Percentiles rank a stretch among this genome's conserved stretches.
These are phyloP conservation scores for Branchinecta lynchi DNA, from an alignment of 1,140 invertebrate genomes.

Conservation along the genomic window DNA sequence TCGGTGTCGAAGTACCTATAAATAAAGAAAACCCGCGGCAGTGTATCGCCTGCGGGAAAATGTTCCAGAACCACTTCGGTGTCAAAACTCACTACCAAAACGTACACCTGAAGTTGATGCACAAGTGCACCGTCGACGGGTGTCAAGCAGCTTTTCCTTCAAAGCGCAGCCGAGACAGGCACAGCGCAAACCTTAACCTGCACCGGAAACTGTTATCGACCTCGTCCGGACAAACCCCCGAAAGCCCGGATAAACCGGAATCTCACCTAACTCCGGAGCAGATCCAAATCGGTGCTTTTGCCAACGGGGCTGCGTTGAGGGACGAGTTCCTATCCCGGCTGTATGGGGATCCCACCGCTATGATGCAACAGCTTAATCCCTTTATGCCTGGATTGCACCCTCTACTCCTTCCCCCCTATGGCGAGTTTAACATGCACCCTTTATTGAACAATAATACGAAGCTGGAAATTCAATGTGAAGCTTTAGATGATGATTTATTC, in stretches of 20 bases:
- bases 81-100: slow-evolving; percentile 91
- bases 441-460: slow-evolving; percentile 1
- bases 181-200: slow-evolving; percentile 79
- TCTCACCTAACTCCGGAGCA: slow-evolving; percentile 29
- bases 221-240: slow-evolving; percentile 29
- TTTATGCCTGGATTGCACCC: not conserved
- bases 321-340: slow-evolving; percentile 66
- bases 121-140: slow-evolving; percentile 88
- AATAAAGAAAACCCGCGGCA: slow-evolving; percentile 66
- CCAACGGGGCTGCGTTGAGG: slow-evolving; percentile 38
- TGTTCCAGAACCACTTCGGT: slow-evolving; percentile 88
- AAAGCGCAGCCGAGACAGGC: slow-evolving; percentile 75
- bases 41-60: slow-evolving; percentile 79
- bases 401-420: not conserved
- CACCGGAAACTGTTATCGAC: slow-evolving; percentile 74
- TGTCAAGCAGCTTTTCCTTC: slow-evolving; percentile 92
- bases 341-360: slow-evolving; percentile 49
- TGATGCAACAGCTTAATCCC: not conserved
- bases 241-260: not conserved
- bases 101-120: slow-evolving; percentile 87
- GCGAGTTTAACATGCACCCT: not conserved
- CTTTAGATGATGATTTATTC: not conserved
- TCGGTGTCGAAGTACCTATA: slow-evolving; percentile 56
- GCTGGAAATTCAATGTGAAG: not conserved
- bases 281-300: slow-evolving; percentile 34